Conservation (phyloP, 2,888 invertebrate species). For the Cosmorhoe ocellata region DNA sequence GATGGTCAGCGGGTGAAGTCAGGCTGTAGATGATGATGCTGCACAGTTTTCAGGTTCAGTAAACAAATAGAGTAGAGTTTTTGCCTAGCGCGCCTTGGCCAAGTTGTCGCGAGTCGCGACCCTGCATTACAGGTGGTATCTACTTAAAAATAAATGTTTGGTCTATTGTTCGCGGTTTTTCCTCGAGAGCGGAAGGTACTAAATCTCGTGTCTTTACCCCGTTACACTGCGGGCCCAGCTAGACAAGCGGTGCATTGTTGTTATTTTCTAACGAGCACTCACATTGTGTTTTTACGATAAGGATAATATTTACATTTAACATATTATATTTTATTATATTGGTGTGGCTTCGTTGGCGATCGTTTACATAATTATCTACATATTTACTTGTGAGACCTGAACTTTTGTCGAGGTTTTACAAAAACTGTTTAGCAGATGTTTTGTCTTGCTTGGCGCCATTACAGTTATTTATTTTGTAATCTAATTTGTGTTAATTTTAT, state of each 20-base stretch:
- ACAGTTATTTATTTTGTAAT: conserved; percentile 5
- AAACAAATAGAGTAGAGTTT: conserved; percentile 5
- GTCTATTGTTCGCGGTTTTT: conserved; percentile 54
- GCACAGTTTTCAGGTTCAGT: not conserved
- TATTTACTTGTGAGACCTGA: conserved; percentile 14
- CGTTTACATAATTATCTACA: conserved; percentile 24
- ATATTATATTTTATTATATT: not conserved
- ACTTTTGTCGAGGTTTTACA: conserved; percentile 9
- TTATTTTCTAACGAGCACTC: conserved; percentile 48
- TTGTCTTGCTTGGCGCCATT: conserved; percentile 15
- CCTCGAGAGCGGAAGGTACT: conserved; percentile 57
- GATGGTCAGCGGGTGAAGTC: too few species aligned
- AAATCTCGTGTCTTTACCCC: conserved; percentile 47
- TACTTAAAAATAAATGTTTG: conserved; percentile 44
- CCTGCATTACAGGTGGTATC: conserved; percentile 50
- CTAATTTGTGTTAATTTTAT: not conserved
- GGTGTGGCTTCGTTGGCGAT: conserved; percentile 13
- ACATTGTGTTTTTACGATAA: conserved; percentile 44
- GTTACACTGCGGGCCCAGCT: conserved; percentile 35
- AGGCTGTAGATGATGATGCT: too few species aligned
- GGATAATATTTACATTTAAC: conserved; percentile 5
- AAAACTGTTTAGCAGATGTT: conserved; percentile 6
- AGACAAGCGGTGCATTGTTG: conserved; percentile 53
- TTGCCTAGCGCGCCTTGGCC: conserved; percentile 53
- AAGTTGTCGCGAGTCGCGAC: conserved; percentile 40